Evolutionary conservation across 2,797 vertebrate species (phyloP).

Genomic region (Melanitta fusca): DNA sequence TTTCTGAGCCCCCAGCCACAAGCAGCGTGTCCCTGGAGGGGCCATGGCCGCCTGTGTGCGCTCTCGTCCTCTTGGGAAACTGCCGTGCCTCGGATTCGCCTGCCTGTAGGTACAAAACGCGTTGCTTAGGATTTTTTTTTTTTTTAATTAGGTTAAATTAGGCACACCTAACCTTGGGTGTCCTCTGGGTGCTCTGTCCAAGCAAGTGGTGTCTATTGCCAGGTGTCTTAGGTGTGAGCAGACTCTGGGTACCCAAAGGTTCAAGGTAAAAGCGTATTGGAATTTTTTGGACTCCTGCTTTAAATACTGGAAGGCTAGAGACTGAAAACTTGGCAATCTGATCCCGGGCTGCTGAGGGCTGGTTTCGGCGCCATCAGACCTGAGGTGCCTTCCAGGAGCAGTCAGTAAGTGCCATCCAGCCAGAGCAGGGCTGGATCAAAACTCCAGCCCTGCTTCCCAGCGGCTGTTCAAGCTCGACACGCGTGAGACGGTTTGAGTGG

Average conservation of each 20-base stretch:
- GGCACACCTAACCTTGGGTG: rapidly evolving
- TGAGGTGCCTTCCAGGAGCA: not conserved
- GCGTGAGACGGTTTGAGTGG: not conserved
- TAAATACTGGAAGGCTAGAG: not conserved
- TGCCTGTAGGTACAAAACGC: slow-evolving; percentile 58
- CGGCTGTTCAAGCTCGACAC: not conserved
- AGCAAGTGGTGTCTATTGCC: not conserved
- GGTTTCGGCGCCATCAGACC: not conserved
- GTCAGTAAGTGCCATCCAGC: rapidly evolving
- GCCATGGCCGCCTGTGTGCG: slow-evolving; percentile 29
- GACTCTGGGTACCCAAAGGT: not conserved
- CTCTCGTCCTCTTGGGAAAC: not conserved
- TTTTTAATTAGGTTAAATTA: no score
- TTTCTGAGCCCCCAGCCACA: not conserved
- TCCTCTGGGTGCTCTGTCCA: not conserved
- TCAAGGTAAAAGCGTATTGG: not conserved
- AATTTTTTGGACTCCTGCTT: not conserved
- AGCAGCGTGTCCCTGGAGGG: not conserved
- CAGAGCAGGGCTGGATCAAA: no score
- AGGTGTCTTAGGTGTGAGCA: rapidly evolving
- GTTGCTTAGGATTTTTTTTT: not conserved
- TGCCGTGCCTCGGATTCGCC: not conserved
- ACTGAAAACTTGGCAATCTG: not conserved
- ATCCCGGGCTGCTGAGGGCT: not conserved
- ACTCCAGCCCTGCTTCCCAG: not conserved